phyloP scores from a whole-genome alignment of 2,888 invertebrate genomes.

The Leptopilina myrica region DNA sequence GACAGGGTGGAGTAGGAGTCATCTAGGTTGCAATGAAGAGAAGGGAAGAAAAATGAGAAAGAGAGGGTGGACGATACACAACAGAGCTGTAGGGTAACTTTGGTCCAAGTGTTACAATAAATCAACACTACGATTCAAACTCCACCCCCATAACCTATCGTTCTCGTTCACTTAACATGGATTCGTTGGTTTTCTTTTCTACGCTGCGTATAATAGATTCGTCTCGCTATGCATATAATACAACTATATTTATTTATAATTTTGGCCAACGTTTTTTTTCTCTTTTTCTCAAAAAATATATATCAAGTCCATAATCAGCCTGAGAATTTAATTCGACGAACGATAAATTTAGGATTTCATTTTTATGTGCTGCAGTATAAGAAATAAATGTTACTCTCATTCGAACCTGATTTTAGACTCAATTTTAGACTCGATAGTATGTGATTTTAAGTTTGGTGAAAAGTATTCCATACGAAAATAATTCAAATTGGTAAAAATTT shows the following conservation, averaged over 20 bases:
- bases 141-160: constrained; percentile 30
- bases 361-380: too few relatives aligned
- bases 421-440: too few relatives aligned
- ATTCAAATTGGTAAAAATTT: too few relatives aligned
- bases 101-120: constrained; percentile 38
- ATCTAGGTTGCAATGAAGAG: constrained; percentile 18
- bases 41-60: constrained; percentile 11
- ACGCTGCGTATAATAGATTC: not conserved
- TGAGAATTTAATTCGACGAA: too few relatives aligned
- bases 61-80: constrained; percentile 32
- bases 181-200: not conserved
- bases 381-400: too few relatives aligned
- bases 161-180: constrained; percentile 9
- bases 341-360: too few relatives aligned
- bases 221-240: not conserved
- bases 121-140: constrained; percentile 20
- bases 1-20: constrained; percentile 33
- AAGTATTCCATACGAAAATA: too few relatives aligned
- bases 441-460: too few relatives aligned
- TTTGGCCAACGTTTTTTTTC: not conserved
- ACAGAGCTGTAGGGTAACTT: constrained; percentile 23
- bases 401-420: too few relatives aligned
- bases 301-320: too few relatives aligned
- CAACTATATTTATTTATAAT: constrained; percentile 17
- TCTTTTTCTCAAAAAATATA: too few relatives aligned